Evolutionary conservation across 2,888 invertebrate genomes (phyloP).

Genomic region (Ophion ventricosus): DNA sequence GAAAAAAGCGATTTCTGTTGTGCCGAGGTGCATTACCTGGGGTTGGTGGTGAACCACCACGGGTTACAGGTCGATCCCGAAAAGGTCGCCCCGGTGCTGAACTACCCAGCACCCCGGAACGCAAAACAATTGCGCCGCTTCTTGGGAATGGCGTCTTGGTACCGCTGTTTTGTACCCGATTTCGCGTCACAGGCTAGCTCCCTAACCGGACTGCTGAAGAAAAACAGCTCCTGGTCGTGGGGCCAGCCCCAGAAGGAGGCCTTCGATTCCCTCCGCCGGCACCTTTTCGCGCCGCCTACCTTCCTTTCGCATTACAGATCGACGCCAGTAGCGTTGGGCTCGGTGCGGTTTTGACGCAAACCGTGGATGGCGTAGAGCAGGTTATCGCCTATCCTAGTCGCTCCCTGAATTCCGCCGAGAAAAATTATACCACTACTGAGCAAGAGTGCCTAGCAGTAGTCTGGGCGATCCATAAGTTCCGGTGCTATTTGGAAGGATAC

Average conservation of each 20-base stretch:
- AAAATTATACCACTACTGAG: constrained; percentile 55
- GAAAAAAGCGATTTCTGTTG: constrained; percentile 31
- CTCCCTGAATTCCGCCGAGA: constrained; percentile 3
- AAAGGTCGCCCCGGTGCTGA: background rate
- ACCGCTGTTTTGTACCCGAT: constrained; percentile 35
- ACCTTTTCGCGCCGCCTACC: constrained; percentile 57
- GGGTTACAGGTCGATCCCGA: constrained; percentile 35
- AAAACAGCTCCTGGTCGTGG: constrained; percentile 46
- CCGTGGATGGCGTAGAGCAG: constrained; percentile 32
- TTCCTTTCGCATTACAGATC: constrained; percentile 54
- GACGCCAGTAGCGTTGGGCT: constrained; percentile 64
- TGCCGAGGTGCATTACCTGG: constrained; percentile 16
- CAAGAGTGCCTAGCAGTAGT: constrained; percentile 60
- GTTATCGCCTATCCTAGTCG: constrained; percentile 51
- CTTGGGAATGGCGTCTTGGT: constrained; percentile 43
- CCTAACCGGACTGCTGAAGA: constrained; percentile 17
- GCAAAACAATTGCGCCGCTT: constrained; percentile 26
- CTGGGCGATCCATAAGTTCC: constrained; percentile 55
- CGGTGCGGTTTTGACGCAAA: constrained; percentile 62
- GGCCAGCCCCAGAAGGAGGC: constrained; percentile 24
- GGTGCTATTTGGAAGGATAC: constrained; percentile 66
- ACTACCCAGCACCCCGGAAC: constrained; percentile 19
- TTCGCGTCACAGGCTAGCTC: constrained; percentile 12
- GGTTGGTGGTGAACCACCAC: constrained; percentile 14
- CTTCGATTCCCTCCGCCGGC: constrained; percentile 29